Percentiles rank a stretch among this genome's conserved stretches.
These are phyloP conservation scores for Malacoraja senta DNA, from an alignment of 2,797 vertebrate species.

Conservation along the genomic window DNA sequence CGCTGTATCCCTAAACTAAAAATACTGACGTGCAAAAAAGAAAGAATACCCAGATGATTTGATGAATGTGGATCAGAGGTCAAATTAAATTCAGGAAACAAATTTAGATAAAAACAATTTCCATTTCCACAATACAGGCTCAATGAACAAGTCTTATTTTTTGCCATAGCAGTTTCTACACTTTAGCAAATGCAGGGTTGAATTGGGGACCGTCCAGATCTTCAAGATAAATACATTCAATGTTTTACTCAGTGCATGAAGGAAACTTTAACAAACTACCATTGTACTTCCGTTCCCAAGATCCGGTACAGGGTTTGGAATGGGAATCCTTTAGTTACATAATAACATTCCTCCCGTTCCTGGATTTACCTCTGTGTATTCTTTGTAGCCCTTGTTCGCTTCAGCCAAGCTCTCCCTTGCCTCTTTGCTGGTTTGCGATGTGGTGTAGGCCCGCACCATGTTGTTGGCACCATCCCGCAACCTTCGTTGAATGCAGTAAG, in stretches of 20 bases:
- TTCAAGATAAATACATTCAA: background rate
- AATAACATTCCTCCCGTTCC: background rate
- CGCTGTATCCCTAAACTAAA: too few relatives aligned
- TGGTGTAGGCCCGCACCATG: constrained; percentile 85
- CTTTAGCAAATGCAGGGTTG: background rate
- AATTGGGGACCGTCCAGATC: background rate
- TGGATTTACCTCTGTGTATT: constrained; percentile 83
- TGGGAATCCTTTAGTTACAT: background rate
- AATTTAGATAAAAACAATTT: background rate
- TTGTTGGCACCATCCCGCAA: constrained; percentile 86
- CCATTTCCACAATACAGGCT: too few relatives aligned
- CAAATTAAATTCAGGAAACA: background rate
- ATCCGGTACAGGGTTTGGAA: background rate
- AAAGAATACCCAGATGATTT: background rate
- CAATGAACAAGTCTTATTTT: too few relatives aligned
- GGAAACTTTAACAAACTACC: background rate
- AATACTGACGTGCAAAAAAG: background rate
- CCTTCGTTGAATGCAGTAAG: constrained; percentile 84
- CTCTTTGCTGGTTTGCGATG: constrained; percentile 75
- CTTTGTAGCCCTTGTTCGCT: constrained; percentile 85
- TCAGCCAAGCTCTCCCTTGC: constrained; percentile 83
- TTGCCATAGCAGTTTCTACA: too few relatives aligned
- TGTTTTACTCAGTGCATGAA: background rate
- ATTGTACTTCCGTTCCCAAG: background rate
- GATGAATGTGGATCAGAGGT: background rate